Base-by-base conservation (phyloP, 2,113 vertebrate species). In the Oceanites oceanicus region DNA sequence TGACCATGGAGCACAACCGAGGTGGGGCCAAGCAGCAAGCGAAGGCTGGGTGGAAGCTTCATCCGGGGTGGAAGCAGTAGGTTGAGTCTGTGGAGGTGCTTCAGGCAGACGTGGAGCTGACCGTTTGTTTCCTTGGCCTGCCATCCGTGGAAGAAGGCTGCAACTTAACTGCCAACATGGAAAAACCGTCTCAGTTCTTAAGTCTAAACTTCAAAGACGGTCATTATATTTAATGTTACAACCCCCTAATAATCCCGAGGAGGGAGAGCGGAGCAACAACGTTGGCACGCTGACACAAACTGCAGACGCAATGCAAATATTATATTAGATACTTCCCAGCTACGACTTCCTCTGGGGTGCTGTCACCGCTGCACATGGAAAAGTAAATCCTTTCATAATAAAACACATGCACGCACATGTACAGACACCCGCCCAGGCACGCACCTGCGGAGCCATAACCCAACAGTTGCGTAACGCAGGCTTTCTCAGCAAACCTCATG, bases 261-360 rank as follows among this genome's bases (percentile, higher is more conserved):
- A 45, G 58, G 49, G 74, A 49, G 78, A 82, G 85, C 21, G 21
- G 76, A 68, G 86, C 49, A 53, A 15, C 90, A 81, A 9, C 0
- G 1, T 8, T 86, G 90, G 92, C 88, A 81, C 2, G 0, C 30
- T 34, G 86, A 92, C 70, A 79, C 65, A 1, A 20, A 22, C 63
- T 20, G 79, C 88, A 67, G 50, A 58, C 18, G 5, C 67, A 77
- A 36, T 15, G 42, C 92, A 62, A 89, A 91, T 27, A n/a, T 58
- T 36, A n/a, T 36, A 65, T 22, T 27, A 94, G 88, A 55, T 17
- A 7, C 86, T 83, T 70, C 88, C 75, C 72, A 71, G 88, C 79
- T 52, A 55, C 6, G 59, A 38, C 88, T 93, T 83, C 92, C 92
- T 89, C 95, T 61, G 65, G 61, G 56, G 52, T n/a, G 61, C 86